Evolutionary conservation across 1,140 invertebrate species (phyloP).

Genomic region (Ladona fulva): DNA sequence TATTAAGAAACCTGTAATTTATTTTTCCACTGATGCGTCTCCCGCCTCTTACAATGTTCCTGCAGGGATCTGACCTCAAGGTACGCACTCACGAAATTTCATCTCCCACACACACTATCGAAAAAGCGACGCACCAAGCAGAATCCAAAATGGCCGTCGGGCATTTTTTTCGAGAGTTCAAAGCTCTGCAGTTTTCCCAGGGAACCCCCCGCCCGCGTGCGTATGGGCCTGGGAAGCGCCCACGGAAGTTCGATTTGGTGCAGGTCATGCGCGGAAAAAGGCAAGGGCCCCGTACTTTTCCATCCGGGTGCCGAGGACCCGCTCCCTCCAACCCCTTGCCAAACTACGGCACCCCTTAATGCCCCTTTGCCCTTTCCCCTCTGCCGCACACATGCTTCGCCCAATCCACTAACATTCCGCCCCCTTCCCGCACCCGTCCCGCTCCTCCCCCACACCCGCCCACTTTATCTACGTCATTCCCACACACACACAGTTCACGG

Average conservation of each 20-base stretch:
- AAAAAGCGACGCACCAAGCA: background rate
- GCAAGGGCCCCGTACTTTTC: background rate
- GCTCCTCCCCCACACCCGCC: constrained; percentile 1
- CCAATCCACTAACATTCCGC: background rate
- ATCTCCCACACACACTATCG: background rate
- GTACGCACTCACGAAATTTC: no score
- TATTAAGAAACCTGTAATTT: no score
- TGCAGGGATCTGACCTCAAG: no score
- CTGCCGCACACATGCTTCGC: background rate
- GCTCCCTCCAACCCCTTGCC: background rate
- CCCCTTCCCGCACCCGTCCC: background rate
- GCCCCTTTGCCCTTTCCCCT: background rate
- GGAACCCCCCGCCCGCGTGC: background rate
- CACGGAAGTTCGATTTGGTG: background rate
- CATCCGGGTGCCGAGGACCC: background rate
- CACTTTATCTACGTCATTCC: constrained; percentile 9
- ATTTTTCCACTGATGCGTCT: no score
- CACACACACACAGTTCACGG: background rate
- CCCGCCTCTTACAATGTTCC: no score
- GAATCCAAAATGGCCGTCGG: background rate
- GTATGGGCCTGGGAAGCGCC: background rate
- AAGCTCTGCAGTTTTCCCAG: constrained; percentile 3
- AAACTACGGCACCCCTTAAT: background rate
- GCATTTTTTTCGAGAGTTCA: background rate
- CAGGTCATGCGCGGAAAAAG: constrained; percentile 6